phyloP scores from a whole-genome alignment of 2,113 vertebrate species.

The Eurystomus gularis region DNA sequence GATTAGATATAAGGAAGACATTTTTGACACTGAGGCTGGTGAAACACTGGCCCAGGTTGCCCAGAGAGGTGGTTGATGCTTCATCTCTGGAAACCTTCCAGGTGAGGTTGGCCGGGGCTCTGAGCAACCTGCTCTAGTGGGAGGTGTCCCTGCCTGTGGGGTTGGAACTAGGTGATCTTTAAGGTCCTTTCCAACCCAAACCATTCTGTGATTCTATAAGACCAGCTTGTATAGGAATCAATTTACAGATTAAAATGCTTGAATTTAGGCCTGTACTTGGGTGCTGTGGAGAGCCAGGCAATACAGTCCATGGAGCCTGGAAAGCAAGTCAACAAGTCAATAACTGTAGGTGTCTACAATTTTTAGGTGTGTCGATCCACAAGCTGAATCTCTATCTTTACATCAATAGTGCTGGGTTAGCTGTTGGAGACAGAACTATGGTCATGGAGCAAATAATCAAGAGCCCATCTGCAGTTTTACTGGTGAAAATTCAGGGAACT shows the following conservation, averaged over 20 bases:
- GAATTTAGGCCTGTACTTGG: background rate
- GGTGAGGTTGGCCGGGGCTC: background rate
- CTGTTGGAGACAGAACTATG: background rate
- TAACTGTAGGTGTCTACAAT: background rate
- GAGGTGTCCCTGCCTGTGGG: background rate
- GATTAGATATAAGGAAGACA: background rate
- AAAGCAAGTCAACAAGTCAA: background rate
- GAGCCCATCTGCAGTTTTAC: background rate
- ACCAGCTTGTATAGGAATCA: background rate
- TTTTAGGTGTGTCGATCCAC: background rate
- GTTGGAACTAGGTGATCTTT: background rate
- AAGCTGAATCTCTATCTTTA: background rate
- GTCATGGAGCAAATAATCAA: background rate
- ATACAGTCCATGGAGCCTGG: background rate
- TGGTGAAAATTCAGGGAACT: background rate
- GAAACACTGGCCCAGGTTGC: background rate
- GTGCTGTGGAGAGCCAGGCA: background rate
- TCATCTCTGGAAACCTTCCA: background rate
- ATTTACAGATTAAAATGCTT: background rate
- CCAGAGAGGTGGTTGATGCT: background rate
- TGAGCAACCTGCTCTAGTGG: background rate
- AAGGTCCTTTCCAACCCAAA: background rate
- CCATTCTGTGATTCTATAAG: background rate
- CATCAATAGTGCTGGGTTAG: accelerated
- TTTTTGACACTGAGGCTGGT: background rate